Evolutionary conservation across 2,113 vertebrate species (phyloP).

Genomic region (Aptenodytes patagonicus): DNA sequence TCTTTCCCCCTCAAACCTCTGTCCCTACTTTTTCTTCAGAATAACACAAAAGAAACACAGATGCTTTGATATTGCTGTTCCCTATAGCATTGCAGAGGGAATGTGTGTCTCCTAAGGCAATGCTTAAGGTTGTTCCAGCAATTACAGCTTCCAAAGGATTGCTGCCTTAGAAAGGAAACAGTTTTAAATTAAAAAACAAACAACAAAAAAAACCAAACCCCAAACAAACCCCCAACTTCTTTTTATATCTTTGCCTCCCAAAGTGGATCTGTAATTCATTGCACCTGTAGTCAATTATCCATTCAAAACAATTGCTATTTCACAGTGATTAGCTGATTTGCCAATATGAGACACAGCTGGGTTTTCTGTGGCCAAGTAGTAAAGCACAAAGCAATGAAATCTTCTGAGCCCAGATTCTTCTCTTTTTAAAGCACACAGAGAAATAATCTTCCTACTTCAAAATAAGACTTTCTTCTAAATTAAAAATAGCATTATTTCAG

Average conservation of each 20-base stretch:
- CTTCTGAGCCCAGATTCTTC: slow-evolving; percentile 53
- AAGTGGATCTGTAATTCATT: slow-evolving; percentile 66
- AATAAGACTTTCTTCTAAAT: slow-evolving; percentile 52
- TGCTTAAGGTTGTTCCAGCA: background rate
- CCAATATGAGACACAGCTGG: slow-evolving; percentile 70
- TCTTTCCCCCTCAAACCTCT: background rate
- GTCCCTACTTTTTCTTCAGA: background rate
- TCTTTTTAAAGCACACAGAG: slow-evolving; percentile 31
- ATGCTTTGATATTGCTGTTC: background rate
- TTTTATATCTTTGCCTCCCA: slow-evolving; percentile 30
- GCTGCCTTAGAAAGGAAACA: background rate
- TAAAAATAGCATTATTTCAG: slow-evolving; percentile 45
- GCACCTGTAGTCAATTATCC: slow-evolving; percentile 78
- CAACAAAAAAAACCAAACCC: background rate
- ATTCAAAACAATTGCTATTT: slow-evolving; percentile 69
- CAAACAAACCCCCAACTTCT: background rate
- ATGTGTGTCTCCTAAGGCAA: background rate
- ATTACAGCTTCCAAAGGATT: background rate
- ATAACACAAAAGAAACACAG: background rate
- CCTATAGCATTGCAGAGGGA: background rate
- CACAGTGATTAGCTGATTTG: slow-evolving; percentile 65
- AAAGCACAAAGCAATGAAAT: slow-evolving; percentile 51
- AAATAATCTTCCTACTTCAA: slow-evolving; percentile 28
- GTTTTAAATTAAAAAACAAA: background rate
- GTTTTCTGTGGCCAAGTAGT: slow-evolving; percentile 48